These are phyloP conservation scores for Polydrusus pterygomalis DNA, from an alignment of 2,888 invertebrate species.

Conservation along the genomic window DNA sequence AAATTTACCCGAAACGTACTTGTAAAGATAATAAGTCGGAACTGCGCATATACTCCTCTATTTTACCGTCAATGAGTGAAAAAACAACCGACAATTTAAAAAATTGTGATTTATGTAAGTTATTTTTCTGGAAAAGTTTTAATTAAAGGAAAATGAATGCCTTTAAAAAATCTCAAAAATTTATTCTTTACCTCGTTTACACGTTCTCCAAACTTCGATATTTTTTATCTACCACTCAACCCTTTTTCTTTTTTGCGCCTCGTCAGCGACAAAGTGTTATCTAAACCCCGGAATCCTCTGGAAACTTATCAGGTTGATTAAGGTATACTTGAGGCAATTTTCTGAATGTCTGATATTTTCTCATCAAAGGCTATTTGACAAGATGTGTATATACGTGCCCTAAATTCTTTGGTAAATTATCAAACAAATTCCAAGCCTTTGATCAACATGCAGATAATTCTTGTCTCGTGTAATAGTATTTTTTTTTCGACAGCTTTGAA, in stretches of 20 bases:
- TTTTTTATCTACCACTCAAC: not conserved
- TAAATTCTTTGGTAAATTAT: constrained; percentile 29
- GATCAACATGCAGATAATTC: constrained; percentile 10
- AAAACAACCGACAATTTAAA: too few species aligned
- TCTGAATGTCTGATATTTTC: constrained; percentile 30
- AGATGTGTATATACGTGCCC: constrained; percentile 24
- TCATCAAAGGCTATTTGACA: constrained; percentile 26
- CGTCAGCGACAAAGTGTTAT: constrained; percentile 17
- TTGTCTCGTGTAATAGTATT: not conserved
- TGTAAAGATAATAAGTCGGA: too few species aligned
- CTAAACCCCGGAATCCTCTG: constrained; percentile 1
- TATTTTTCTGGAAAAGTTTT: too few species aligned
- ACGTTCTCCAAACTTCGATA: not conserved
- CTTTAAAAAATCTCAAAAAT: not conserved
- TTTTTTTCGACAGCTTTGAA: not conserved
- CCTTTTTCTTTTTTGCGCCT: constrained; percentile 15
- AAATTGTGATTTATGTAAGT: too few species aligned
- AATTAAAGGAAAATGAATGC: not conserved
- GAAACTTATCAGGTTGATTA: constrained; percentile 21
- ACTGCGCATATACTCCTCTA: too few species aligned
- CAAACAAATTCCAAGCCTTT: constrained; percentile 30
- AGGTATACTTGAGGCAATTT: constrained; percentile 21
- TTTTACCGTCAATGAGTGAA: too few species aligned
- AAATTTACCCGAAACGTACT: too few species aligned
- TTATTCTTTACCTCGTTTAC: not conserved